Evolutionary conservation across 2,797 vertebrate species (phyloP).

Genomic region (Dendrocincla tyrannina): DNA sequence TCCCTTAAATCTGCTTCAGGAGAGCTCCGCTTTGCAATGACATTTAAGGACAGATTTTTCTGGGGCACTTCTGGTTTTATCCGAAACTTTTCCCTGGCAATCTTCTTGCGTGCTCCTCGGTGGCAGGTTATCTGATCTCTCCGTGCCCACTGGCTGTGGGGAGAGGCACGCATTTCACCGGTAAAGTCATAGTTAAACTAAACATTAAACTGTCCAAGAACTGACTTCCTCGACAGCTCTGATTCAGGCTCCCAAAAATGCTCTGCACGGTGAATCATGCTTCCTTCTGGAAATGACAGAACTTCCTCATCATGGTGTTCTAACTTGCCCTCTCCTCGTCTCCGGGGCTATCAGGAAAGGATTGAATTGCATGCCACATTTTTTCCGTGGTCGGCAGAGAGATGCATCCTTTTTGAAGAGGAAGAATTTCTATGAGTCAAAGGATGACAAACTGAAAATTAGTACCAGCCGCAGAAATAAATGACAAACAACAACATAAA

Average conservation of each 20-base stretch:
- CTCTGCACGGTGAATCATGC: slow-evolving; percentile 87
- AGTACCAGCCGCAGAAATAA: slow-evolving; percentile 71
- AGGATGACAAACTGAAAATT: slow-evolving; percentile 80
- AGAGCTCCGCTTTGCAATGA: neutral
- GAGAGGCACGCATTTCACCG: slow-evolving; percentile 20
- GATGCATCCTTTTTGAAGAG: slow-evolving; percentile 74
- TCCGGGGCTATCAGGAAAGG: slow-evolving; percentile 79
- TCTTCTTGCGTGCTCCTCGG: neutral
- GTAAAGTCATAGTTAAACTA: slow-evolving; percentile 68
- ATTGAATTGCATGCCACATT: slow-evolving; percentile 73
- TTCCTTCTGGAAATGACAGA: slow-evolving; percentile 97
- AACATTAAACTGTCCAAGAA: slow-evolving; percentile 80
- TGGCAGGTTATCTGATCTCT: slow-evolving; percentile 3
- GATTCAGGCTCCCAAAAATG: slow-evolving; percentile 94
- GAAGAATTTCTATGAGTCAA: slow-evolving; percentile 73
- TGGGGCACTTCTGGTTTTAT: neutral
- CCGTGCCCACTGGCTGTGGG: neutral
- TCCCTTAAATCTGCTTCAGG: neutral
- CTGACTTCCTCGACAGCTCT: slow-evolving; percentile 89
- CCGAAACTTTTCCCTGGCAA: neutral
- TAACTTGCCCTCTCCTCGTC: slow-evolving; percentile 77
- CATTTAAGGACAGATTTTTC: slow-evolving; percentile 38
- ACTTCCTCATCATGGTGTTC: slow-evolving; percentile 86
- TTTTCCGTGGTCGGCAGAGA: slow-evolving; percentile 76
- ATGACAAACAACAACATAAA: slow-evolving; percentile 60